A percentile compares a stretch with the other conserved stretches of the same genome.
phyloP scores from a whole-genome alignment of 2,888 invertebrate species.

The Bombyx huttoni region DNA sequence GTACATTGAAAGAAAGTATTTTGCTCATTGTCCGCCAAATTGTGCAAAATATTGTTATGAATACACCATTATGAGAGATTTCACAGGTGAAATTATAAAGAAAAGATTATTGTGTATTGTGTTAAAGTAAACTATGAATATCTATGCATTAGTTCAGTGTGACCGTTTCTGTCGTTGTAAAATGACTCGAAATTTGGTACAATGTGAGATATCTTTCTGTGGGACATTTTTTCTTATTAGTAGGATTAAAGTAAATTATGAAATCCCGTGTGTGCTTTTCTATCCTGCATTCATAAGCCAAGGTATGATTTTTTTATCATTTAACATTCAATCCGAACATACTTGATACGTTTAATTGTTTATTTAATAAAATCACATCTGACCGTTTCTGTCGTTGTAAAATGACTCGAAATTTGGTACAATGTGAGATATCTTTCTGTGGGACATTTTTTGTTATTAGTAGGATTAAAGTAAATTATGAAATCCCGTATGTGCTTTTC shows the following conservation, averaged over 20 bases:
- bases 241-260: too few relatives aligned
- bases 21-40: constrained; percentile 44
- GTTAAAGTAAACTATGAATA: constrained; percentile 21
- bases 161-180: constrained; percentile 3
- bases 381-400: constrained; percentile 3
- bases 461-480: too few relatives aligned
- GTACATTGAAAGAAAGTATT: constrained; percentile 56
- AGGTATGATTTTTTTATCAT: too few relatives aligned
- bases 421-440: not conserved
- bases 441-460: too few relatives aligned
- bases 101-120: constrained; percentile 12
- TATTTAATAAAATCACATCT: not conserved
- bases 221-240: too few relatives aligned
- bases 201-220: not conserved
- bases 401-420: constrained; percentile 1
- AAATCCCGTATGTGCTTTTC: too few relatives aligned
- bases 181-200: constrained; percentile 1
- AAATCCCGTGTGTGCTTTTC: too few relatives aligned
- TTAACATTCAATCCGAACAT: too few relatives aligned
- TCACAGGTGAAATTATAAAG: constrained; percentile 35
- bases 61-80: constrained; percentile 28
- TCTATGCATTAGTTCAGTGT: constrained; percentile 19
- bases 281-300: too few relatives aligned
- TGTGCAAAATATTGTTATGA: constrained; percentile 35
- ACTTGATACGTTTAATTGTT: too few relatives aligned